Base-by-base conservation (phyloP, 2,113 vertebrate species). In the Sebastes schlegelii region DNA sequence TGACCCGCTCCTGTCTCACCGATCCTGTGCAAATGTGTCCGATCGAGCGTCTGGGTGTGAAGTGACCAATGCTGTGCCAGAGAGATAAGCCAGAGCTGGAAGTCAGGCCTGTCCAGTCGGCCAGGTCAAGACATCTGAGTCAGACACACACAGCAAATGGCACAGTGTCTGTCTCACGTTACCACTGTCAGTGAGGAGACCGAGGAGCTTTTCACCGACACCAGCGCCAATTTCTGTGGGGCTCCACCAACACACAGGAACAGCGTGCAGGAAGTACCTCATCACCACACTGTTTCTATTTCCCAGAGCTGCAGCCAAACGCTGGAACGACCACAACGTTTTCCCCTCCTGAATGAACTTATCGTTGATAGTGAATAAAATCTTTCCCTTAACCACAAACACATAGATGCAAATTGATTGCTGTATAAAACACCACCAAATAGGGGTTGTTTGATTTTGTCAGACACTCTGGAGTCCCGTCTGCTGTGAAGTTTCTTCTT, bases 41-140 rank as follows among this genome's bases (percentile, higher is more conserved):
- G 80, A 78, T 88, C 64, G 77, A 68, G 77, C 91, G 88, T 64
- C 86, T 74, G 84, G 93, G 93, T 92, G 92, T 93, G 95, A 96
- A 93, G 91, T 93, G 95, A 94, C 95, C 95, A 95, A 95, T 96
- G 92, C 91, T 92, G 95, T 95, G 93, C 86, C 93, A 95, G 94
- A 85, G 95, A 95, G 91, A 92, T 91, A 95, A 96, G 86, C 95
- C 96, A 94, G 95, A 95, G 95, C 90, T 92, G 93, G 95, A 94
- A 95, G 88, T 94, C 95, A 96, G 94, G 93, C 93, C 95, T 94
- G 92, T 90, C 92, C 82, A 86, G 95, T 96, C 95, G 91, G 92
- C 83, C 86, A 23, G 91, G 91, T 94, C 95, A 91, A 74, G 78
- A 92, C 92, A 78, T 95, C 89, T 88, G 87, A 93, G 82, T 93